Conservation (phyloP, 2,797 vertebrate species). For the Margarornis squamiger region DNA sequence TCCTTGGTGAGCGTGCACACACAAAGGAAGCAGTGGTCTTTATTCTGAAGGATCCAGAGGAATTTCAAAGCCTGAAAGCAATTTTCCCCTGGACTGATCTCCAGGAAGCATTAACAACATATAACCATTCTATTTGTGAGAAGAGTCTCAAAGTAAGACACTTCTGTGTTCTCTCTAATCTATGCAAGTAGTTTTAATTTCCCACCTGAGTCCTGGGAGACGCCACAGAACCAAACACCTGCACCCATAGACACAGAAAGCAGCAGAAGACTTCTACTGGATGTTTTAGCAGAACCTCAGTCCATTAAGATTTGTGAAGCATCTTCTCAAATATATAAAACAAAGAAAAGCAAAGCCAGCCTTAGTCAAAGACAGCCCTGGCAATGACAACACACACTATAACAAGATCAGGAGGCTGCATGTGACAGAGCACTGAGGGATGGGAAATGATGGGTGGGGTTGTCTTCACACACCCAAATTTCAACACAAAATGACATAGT, state of each 20-base stretch:
- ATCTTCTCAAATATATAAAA: background rate
- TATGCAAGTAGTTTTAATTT: background rate
- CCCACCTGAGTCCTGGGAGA: background rate
- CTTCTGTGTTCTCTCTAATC: background rate
- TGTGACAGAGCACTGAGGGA: background rate
- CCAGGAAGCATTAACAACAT: background rate
- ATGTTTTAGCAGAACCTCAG: background rate
- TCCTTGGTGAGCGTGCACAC: background rate
- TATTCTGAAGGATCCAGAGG: background rate
- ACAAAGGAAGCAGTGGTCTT: background rate
- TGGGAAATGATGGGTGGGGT: background rate
- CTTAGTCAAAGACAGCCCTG: background rate
- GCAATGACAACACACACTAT: accelerated
- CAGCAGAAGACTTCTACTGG: background rate
- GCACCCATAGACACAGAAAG: background rate
- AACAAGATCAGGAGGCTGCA: background rate
- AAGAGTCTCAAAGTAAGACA: background rate
- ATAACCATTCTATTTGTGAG: background rate
- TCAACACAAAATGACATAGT: background rate
- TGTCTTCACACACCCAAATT: accelerated
- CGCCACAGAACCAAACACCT: background rate
- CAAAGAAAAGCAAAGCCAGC: background rate
- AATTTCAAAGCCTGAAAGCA: background rate
- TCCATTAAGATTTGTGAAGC: background rate
- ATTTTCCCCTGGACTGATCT: background rate